Base-by-base conservation (phyloP, 2,113 vertebrate genomes). In the Quiscalus mexicanus region DNA sequence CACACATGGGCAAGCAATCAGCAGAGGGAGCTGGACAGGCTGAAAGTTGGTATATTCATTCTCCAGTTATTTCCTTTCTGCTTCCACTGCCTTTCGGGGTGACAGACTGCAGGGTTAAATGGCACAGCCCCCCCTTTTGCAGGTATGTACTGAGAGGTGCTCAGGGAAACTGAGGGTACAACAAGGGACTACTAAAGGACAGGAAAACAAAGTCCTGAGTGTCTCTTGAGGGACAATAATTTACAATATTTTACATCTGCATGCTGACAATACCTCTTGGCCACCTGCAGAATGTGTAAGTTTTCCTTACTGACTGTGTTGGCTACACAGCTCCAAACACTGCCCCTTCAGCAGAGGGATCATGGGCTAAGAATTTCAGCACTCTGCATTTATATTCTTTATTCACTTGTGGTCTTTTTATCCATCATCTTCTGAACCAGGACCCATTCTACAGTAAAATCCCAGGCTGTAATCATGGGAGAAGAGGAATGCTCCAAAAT, bases 121-220 rank as follows among this genome's bases (percentile, higher is more conserved):
- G 5, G 52, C 31, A 64, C 39, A 62, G 16, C 6, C 23, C 45
- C 28, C 4, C 1, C 4, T 76, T 65, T 18, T 31, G 15, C 44
- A 84, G 18, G n/a, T 5, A 25, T 0, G 1, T 1, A 35, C 53
- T 1, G 6, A 31, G 12, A 71, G 39, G 19, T 53, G 39, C 28
- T 31, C 9, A 10, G 37, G 41, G 41, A 82, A 70, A 37, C 30
- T 15, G 80, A 62, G 9, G 20, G 27, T 58, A 31, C n/a, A 55
- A 31, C 27, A 94, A 62, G 27, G 22, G n/a, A 50, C 25, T 69
- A 50, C 20, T 71, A 3, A 65, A 70, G 41, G 16, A 67, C 22
- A 82, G 50, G 21, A 65, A 58, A 74, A 79, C 1, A 31, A 58
- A 89, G 31, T 23, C 14, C n/a, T 10, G 25, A 68, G 23, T 25